Base-by-base conservation (phyloP, 2,888 invertebrate genomes). In the Cabera pusaria region DNA sequence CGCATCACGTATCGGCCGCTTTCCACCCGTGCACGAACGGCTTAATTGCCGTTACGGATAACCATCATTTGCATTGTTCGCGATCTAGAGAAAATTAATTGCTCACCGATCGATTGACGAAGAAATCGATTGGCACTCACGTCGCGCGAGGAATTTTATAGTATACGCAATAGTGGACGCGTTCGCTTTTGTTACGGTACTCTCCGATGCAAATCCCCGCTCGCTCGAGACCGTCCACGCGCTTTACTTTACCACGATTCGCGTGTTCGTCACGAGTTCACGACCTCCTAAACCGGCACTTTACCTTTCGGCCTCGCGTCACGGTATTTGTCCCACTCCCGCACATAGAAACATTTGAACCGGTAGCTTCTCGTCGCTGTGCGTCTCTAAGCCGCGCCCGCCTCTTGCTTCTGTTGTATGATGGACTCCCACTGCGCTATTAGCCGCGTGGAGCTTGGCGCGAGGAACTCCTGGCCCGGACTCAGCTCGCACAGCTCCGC, bases 351-450 rank as follows among this genome's bases (percentile, higher is more conserved):
- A 56, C 64, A 57, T 64, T 66, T 64, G 49, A 67, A 64, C 66
- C 68, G 59, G 57, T 29, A 60, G 55, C 55, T 54, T 55, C 58
- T 46, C 42, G 42, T 38, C 44, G 37, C 37, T 32, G 46, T 5
- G 20, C 32, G 8, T 44, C 34, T 43, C 56, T 87, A 89, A 56
- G 89, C 90, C 26, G 90, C 90, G 16, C 90, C 89, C 11, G 90
- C 87, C 56, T 91, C 90, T 49, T 89, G 90, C 64, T 90, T 91
- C 71, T 92, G 90, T 58, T 93, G 93, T 53, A 95, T 96, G 55
- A 95, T 88, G 44, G 92, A 94, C 78, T 96, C 96, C 93, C 95
- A 96, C 75, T 94, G 93, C 52, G 93, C 94, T 62, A 96, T 95
- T 46, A 96, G 88, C 23, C 92, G 84, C 45, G 91, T 91, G 22